phyloP scores from a whole-genome alignment of 2,113 vertebrate species.

The Hippocampus zosterae region DNA sequence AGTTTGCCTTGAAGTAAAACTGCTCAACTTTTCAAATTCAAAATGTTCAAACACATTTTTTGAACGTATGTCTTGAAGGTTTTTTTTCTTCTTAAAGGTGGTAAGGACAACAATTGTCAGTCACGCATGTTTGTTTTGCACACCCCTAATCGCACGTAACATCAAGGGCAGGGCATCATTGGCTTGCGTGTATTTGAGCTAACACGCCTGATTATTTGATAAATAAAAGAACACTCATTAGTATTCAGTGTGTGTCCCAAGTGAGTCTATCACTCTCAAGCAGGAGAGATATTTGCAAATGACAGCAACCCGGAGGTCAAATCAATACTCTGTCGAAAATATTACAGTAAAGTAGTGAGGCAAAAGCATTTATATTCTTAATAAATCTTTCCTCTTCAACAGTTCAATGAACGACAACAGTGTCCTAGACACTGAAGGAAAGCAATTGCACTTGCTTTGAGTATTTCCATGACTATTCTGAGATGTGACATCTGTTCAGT shows the following conservation, averaged over 20 bases:
- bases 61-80: conserved; percentile 15
- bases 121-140: conserved; percentile 39
- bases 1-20: conserved; percentile 37
- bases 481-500: conserved; percentile 45
- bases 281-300: conserved; percentile 49
- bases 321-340: conserved; percentile 48
- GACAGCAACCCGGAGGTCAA: conserved; percentile 54
- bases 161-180: conserved; percentile 60
- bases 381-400: conserved; percentile 25
- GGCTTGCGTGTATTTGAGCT: conserved; percentile 28
- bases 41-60: conserved; percentile 3
- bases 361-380: conserved; percentile 35
- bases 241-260: conserved; percentile 51
- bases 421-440: neutral
- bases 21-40: neutral
- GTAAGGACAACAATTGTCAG: conserved; percentile 20
- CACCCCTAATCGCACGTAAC: conserved; percentile 20
- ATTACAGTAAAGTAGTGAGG: conserved; percentile 47
- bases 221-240: conserved; percentile 56
- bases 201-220: conserved; percentile 45
- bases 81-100: conserved; percentile 20
- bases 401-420: conserved; percentile 10
- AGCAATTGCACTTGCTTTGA: conserved; percentile 8
- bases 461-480: conserved; percentile 35
- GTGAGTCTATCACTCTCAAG: conserved; percentile 34